These are phyloP conservation scores for Plecotus auritus DNA, from an alignment of 2,113 vertebrate genomes.

Conservation along the genomic window DNA sequence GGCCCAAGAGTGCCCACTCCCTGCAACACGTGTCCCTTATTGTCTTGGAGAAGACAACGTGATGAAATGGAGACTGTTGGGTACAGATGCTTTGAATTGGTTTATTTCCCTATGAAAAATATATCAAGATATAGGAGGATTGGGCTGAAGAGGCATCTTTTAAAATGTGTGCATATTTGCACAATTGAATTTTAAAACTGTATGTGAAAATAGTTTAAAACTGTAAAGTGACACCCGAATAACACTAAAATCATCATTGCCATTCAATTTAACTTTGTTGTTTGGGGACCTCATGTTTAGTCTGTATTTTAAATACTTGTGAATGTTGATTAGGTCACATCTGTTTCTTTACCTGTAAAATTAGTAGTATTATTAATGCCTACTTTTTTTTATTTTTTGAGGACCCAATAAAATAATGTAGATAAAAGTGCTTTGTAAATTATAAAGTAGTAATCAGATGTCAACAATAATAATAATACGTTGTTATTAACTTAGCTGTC, in stretches of 20 bases:
- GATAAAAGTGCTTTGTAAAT: background rate
- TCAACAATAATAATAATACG: background rate
- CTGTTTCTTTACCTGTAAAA: background rate
- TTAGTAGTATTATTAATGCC: background rate
- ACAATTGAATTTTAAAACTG: background rate
- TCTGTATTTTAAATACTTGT: background rate
- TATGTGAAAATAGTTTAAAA: conserved; percentile 1
- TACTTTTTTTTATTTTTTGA: background rate
- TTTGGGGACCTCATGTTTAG: background rate
- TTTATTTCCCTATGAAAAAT: conserved; percentile 24
- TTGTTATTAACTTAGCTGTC: background rate
- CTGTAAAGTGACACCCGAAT: background rate
- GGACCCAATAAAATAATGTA: background rate
- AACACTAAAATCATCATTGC: background rate
- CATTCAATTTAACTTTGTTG: conserved; percentile 2
- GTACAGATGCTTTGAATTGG: background rate
- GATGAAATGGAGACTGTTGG: background rate
- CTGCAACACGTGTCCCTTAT: background rate
- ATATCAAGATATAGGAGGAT: background rate
- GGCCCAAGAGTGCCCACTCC: background rate
- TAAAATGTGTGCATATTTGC: background rate
- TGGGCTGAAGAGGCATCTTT: background rate
- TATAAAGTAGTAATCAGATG: background rate
- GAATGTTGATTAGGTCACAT: background rate
- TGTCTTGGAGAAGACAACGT: background rate